Percentiles rank a stretch among this genome's conserved stretches.
Conservation (phyloP, 2,113 vertebrate genomes). For the Salminus brasiliensis region DNA sequence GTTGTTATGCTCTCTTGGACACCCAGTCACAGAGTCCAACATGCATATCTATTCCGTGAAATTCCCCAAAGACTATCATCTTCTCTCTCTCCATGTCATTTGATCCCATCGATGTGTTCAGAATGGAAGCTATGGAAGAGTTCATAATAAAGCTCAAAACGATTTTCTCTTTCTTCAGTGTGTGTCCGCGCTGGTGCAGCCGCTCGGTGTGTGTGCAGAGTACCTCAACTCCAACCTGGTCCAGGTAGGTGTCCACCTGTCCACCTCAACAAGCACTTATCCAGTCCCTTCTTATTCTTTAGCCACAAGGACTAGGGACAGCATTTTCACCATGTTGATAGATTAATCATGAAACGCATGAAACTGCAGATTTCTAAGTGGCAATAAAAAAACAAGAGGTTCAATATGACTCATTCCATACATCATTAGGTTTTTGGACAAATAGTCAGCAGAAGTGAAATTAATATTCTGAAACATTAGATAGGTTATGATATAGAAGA, state of each 20-base stretch:
- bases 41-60: too few relatives aligned
- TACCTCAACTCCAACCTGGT: conserved; percentile 94
- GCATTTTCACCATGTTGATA: neutral
- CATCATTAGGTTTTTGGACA: neutral
- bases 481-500: neutral
- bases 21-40: too few relatives aligned
- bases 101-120: too few relatives aligned
- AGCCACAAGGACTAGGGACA: neutral
- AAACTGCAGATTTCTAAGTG: neutral
- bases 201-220: conserved; percentile 93
- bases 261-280: neutral
- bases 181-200: conserved; percentile 93
- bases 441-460: neutral
- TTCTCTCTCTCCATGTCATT: too few relatives aligned
- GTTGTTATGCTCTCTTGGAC: too few relatives aligned
- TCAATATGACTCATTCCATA: neutral
- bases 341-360: neutral
- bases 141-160: neutral
- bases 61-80: too few relatives aligned
- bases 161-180: conserved; percentile 71
- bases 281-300: neutral
- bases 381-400: neutral
- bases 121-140: neutral
- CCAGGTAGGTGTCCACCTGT: conserved; percentile 81
- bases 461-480: neutral